Base-by-base conservation (phyloP, 1,140 invertebrate genomes). In the Ylistrum balloti region DNA sequence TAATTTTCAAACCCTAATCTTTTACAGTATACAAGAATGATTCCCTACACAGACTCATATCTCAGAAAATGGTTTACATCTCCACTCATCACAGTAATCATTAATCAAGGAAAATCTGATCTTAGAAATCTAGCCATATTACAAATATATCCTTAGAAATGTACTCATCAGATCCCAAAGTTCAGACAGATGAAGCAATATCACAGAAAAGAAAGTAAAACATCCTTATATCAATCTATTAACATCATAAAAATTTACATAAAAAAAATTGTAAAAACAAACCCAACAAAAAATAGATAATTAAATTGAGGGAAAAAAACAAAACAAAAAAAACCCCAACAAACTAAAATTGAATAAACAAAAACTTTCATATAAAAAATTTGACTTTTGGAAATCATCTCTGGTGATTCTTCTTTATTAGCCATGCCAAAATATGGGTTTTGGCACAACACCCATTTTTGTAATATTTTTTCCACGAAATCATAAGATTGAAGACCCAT, bases 111-210 rank as follows among this genome's bases (percentile, higher is more conserved):
- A n/a, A n/a, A n/a, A n/a, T n/a, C n/a, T n/a, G n/a, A n/a, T n/a
- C n/a, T n/a, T n/a, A n/a, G n/a, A n/a, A n/a, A n/a, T n/a, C 45
- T 48, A 48, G 2, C 20, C 11, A 10, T 48, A 74, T 28, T 28
- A 17, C 1, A 45, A 28, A n/a, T 74, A 5, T 74, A n/a, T n/a
- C n/a, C 56, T 45, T 17, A 17, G 41, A 45, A 45, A 45, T 17
- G 5, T 74, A 74, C n/a, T 17, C 13, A 74, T 74, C 11, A 74
- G 56, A 74, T 74, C 56, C 56, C 56, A 74, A 45, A 74, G 56
- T 74, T 74, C 56, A 74, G 56, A 56, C 45, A 74, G 56, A 28
- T 74, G 1, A 74, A 74, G 56, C 56, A 74, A 74, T 74, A 74
- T 17, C 56, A 74, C 5, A 45, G 41, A 45, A 74, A 28, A 74